A percentile compares a stretch with the other conserved stretches of the same genome.
Conservation (phyloP, 92 coral and sea anemone species). For the Nematostella vectensis region DNA sequence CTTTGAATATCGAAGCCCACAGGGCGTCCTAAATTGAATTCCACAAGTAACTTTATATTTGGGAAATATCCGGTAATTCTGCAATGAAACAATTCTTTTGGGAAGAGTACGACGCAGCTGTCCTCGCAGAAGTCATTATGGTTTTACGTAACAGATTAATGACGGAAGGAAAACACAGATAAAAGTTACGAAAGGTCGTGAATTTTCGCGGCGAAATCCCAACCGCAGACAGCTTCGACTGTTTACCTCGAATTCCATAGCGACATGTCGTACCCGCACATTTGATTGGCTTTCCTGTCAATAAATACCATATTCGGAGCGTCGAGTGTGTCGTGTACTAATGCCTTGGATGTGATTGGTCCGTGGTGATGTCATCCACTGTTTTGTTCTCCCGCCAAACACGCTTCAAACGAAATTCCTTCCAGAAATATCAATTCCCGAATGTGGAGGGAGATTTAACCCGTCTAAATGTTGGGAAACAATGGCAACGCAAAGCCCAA, state of each 20-base stretch:
- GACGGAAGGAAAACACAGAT: background rate
- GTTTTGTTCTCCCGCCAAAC: constrained; percentile 57
- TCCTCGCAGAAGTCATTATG: background rate
- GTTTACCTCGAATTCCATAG: constrained; percentile 35
- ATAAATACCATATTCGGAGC: constrained; percentile 50
- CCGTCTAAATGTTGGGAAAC: constrained; percentile 5
- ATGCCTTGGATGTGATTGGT: constrained; percentile 45
- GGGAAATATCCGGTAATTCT: too few relatives aligned
- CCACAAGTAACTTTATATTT: background rate
- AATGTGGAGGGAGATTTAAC: background rate
- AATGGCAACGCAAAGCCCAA: constrained; percentile 83
- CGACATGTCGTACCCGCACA: constrained; percentile 44
- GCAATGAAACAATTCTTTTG: too few relatives aligned
- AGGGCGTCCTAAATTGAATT: too few relatives aligned
- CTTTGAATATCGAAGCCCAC: too few relatives aligned
- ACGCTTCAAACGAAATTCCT: constrained; percentile 53
- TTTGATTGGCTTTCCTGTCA: constrained; percentile 21
- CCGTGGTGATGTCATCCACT: constrained; percentile 50
- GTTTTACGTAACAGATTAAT: background rate
- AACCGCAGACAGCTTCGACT: background rate
- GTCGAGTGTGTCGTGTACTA: constrained; percentile 23
- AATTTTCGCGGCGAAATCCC: constrained; percentile 14
- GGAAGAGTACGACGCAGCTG: background rate
- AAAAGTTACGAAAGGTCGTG: constrained; percentile 5
- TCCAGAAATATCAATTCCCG: constrained; percentile 20